phyloP scores from a whole-genome alignment of 2,888 invertebrate genomes.

The Uloborus plumipes region DNA sequence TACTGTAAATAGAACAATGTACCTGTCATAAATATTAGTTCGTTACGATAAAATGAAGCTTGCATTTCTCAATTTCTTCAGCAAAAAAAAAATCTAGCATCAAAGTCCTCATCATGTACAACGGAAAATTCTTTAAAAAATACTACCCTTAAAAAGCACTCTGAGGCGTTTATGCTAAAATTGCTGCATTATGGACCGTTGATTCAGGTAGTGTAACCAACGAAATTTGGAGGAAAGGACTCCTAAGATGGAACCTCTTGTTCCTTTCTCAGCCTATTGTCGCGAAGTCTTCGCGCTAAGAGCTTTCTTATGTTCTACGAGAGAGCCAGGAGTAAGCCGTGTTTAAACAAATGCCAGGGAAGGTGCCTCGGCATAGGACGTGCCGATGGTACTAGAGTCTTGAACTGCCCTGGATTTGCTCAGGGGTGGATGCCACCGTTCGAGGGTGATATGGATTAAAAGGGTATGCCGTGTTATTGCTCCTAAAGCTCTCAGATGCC shows the following conservation, averaged over 20 bases:
- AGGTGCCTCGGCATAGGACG: slow-evolving; percentile 49
- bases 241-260: slow-evolving; percentile 15
- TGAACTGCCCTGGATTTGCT: slow-evolving; percentile 45
- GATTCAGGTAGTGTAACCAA: too few species aligned
- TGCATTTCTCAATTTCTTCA: too few species aligned
- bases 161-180: too few species aligned
- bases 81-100: too few species aligned
- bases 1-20: too few species aligned
- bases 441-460: slow-evolving; percentile 47
- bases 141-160: too few species aligned
- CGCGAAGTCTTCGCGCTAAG: slow-evolving; percentile 59
- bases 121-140: too few species aligned
- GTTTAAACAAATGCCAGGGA: slow-evolving; percentile 65
- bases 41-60: too few species aligned
- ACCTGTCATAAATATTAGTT: too few species aligned
- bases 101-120: too few species aligned
- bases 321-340: slow-evolving; percentile 41
- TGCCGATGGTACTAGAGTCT: slow-evolving; percentile 15
- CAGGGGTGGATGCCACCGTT: slow-evolving; percentile 9
- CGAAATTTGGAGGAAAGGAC: not conserved
- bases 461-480: slow-evolving; percentile 46
- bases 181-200: too few species aligned
- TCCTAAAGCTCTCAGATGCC: not conserved
- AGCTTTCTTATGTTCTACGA: slow-evolving; percentile 63
- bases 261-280: slow-evolving; percentile 61